A percentile compares a stretch with the other conserved stretches of the same genome.
Evolutionary conservation across 2,797 vertebrate species (phyloP).

Genomic region (Poecile montanus): DNA sequence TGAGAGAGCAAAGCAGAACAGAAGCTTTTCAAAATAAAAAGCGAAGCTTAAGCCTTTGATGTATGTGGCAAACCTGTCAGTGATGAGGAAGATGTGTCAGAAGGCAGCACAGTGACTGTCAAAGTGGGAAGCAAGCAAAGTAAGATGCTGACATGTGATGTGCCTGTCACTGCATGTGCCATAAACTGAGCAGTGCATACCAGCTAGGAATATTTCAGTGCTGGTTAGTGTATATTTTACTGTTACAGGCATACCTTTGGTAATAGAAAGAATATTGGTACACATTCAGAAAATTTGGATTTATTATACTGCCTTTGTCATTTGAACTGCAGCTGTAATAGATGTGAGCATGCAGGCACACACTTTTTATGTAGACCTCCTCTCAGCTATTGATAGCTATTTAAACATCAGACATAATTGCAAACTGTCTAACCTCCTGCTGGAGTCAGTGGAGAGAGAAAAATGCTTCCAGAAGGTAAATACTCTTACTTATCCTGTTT

Average conservation of each 20-base stretch:
- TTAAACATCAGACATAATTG: background rate
- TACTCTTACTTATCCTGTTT: background rate
- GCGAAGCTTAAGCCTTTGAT: slow-evolving; percentile 19
- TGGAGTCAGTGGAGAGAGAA: background rate
- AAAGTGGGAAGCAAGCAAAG: slow-evolving; percentile 1
- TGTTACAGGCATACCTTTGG: background rate
- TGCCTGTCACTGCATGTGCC: background rate
- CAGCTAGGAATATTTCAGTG: background rate
- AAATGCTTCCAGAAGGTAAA: slow-evolving; percentile 3
- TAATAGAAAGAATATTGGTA: background rate
- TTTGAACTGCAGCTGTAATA: background rate
- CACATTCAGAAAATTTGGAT: background rate
- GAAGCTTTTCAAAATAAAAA: slow-evolving; percentile 58
- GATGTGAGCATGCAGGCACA: background rate
- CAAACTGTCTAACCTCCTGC: background rate
- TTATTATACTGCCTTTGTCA: background rate
- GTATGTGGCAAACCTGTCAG: slow-evolving; percentile 39
- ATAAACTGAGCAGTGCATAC: background rate
- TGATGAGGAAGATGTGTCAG: background rate
- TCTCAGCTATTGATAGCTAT: background rate
- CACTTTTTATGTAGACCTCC: background rate
- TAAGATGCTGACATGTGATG: background rate
- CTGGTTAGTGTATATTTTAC: background rate
- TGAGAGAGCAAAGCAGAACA: slow-evolving; percentile 24
- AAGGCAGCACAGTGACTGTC: slow-evolving; percentile 11